Evolutionary conservation across 2,888 invertebrate species (phyloP), one percentile per base, ranked within the genome.

Genomic region (Chesias legatella): DNA sequence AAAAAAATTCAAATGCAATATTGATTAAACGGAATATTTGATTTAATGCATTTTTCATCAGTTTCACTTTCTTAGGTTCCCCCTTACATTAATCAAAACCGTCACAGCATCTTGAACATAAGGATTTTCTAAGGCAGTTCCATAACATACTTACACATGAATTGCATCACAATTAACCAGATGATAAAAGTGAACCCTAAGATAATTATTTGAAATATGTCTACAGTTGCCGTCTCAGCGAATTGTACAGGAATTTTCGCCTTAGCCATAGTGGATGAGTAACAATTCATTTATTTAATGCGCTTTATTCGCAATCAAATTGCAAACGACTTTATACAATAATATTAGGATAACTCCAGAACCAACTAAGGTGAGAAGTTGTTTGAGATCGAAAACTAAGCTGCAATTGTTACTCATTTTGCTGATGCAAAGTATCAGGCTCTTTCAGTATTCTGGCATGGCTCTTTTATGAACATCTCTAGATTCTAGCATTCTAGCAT

Each of bases 111-210:
- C n/a, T n/a, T n/a, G n/a, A n/a, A 13, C 28, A n/a, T 26, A 8
- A n/a, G n/a, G n/a, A n/a, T n/a, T n/a, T n/a, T n/a, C 6, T 33
- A 33, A 2, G 29, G 33, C 10, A 33, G 21, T 1, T 25, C 25
- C 33, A 26, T 41, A 0, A 77, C n/a, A 35, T 75, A 73, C 39
- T 70, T 67, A 17, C 65, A 59, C 52, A 76, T 60, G 37, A 45
- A 68, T 24, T 60, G 33, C 63, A 76, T 61, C 0, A 61, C 53
- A 1, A 76, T 54, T 0, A 74, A 34, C 74, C 71, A 74, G 24
- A 76, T 28, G 1, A 72, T 26, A 32, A 74, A 76, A 1, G 70
- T 56, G 13, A 73, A 69, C 26, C 57, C 53, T 0, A 66, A 11
- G 0, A 66, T 9, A 3, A 73, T 30, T 0, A 62, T 4, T 33